Conservation (phyloP, 2,888 invertebrate genomes). For the Nudaria mundana region DNA sequence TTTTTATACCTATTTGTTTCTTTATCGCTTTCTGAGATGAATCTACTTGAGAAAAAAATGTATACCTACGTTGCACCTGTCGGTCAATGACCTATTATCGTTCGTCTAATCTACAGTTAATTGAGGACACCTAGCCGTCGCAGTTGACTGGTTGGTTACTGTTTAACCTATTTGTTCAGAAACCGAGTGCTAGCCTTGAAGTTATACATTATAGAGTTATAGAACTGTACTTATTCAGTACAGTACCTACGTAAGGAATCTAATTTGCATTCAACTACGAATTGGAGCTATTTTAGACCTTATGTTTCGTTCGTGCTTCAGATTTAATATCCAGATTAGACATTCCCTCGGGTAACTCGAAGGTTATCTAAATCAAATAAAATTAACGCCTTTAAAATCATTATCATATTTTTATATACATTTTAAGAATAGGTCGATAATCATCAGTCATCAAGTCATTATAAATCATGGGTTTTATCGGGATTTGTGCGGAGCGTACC, state of each 20-base stretch:
- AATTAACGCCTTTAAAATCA: no score
- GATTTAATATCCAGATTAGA: no score
- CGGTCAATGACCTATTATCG: constrained; percentile 48
- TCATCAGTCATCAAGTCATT: no score
- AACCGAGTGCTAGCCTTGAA: constrained; percentile 44
- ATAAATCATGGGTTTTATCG: no score
- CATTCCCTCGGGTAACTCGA: no score
- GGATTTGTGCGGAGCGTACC: no score
- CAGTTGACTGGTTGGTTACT: constrained; percentile 44
- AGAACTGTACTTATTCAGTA: constrained; percentile 35
- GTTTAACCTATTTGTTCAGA: constrained; percentile 27
- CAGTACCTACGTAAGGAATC: constrained; percentile 38
- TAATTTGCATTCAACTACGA: constrained; percentile 37
- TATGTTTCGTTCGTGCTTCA: neutral
- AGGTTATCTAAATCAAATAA: no score
- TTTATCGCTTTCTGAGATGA: constrained; percentile 17
- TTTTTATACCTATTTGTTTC: constrained; percentile 4
- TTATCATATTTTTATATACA: no score
- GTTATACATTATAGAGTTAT: constrained; percentile 23
- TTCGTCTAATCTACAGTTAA: constrained; percentile 32
- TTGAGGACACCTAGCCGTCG: constrained; percentile 36
- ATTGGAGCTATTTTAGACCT: no score
- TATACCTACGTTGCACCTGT: constrained; percentile 29
- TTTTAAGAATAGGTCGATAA: no score
- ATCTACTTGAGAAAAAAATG: no score